Percentiles rank a stretch among this genome's conserved stretches.
Conservation (phyloP, 1,140 invertebrate genomes). For the Lutraria rhynchaena region DNA sequence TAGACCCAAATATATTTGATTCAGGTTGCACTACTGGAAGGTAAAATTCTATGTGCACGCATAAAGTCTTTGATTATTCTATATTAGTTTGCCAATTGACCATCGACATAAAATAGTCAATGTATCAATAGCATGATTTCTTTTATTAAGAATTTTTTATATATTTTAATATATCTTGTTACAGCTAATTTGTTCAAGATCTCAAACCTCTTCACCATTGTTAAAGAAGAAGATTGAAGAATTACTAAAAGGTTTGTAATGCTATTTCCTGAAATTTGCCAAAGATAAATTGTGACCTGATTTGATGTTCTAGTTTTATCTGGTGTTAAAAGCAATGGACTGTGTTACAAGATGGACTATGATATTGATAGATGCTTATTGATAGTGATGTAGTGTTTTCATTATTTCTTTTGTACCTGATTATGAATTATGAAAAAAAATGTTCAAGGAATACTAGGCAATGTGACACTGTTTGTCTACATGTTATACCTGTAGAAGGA, state of each 20-base stretch:
- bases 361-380: background rate
- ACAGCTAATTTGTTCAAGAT: constrained; percentile 49
- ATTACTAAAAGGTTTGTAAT: constrained; percentile 45
- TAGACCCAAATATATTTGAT: background rate
- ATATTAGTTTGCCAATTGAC: no score
- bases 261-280: background rate
- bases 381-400: background rate
- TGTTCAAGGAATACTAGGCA: no score
- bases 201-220: background rate
- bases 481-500: no score
- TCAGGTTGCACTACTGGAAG: background rate
- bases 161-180: no score
- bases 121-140: no score
- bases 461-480: no score
- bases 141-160: no score
- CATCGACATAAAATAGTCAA: no score
- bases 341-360: no score
- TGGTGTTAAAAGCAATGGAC: no score
- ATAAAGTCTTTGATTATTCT: no score
- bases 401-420: background rate
- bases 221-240: constrained; percentile 39
- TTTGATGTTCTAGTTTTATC: no score
- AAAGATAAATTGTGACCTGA: background rate
- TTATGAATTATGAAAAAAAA: background rate
- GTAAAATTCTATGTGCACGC: background rate